Base-by-base conservation (phyloP, 2,113 vertebrate genomes). In the Loxodonta africana region DNA sequence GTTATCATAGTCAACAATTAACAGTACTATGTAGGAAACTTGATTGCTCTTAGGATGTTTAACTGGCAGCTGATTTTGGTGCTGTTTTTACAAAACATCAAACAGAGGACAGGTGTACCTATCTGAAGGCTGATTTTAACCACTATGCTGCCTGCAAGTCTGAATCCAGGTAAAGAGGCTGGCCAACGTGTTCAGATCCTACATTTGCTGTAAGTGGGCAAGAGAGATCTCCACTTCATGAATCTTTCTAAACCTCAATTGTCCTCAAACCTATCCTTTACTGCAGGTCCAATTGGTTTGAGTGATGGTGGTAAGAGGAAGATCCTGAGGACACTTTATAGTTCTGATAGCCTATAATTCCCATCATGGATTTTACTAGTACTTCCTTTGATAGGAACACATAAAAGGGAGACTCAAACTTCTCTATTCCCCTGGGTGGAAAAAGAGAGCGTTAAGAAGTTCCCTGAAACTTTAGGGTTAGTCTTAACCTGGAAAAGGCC, bases 1-100 rank as follows among this genome's bases (percentile, higher is more conserved):
- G 63, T 96, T 90, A 95, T 93, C 93, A 73, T 46, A 84, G 78
- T 77, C 95, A 95, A 95, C 81, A 96, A 96, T 95, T 88, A 95
- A 94, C 76, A 30, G 71, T 46, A 67, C 51, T 8, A 1, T 2
- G 63, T 15, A 95, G 74, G 88, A 84, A 74, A 82, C 95, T 33
- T 57, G 93, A 93, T 78, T 48, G 89, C 63, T 89, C 48, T 95
- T 44, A 82, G 83, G 51, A 46, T 67, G n/a, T 33, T 5, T 26
- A 17, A 91, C 62, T 5, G 60, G 60, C 5, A 57, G 2, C 17
- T 63, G 46, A 28, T 46, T 57, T 78, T 4, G 82, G 62, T 48
- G 46, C 25, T 86, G 6, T 53, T 41, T 14, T 48, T 21, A 83
- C 28, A 18, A 48, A 88, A 87, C 0, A 48, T 57, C 25, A 20